A percentile compares a stretch with the other conserved stretches of the same genome.
phyloP scores from a whole-genome alignment of 2,888 invertebrate species.

The Zaprionus obscuricornis region DNA sequence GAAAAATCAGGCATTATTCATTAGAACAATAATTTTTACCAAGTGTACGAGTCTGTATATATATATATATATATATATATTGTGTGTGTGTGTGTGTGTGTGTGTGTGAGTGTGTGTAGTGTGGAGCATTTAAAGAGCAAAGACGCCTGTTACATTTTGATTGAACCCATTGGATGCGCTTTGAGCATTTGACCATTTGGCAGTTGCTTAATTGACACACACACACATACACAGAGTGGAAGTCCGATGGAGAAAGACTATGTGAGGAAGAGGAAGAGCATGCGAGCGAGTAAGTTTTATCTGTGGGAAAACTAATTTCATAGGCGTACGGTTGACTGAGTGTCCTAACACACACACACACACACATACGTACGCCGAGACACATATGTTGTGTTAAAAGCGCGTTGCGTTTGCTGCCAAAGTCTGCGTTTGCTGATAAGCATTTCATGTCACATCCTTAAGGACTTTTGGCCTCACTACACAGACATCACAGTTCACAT shows the following conservation, averaged over 20 bases:
- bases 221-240: conserved; percentile 14
- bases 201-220: conserved; percentile 67
- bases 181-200: conserved; percentile 28
- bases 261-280: too few relatives aligned
- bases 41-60: too few relatives aligned
- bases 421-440: conserved; percentile 72
- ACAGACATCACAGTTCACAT: conserved; percentile 65
- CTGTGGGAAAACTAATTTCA: conserved; percentile 74
- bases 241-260: too few relatives aligned
- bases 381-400: conserved; percentile 42
- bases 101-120: background rate
- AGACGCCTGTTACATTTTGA: conserved; percentile 63
- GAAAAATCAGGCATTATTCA: conserved; percentile 71
- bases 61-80: background rate
- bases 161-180: conserved; percentile 63
- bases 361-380: conserved; percentile 14
- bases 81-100: background rate
- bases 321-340: conserved; percentile 50
- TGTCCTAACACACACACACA: conserved; percentile 11
- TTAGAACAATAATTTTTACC: conserved; percentile 64
- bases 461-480: conserved; percentile 54
- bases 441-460: conserved; percentile 82
- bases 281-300: conserved; percentile 58
- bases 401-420: conserved; percentile 34
- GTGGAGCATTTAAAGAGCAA: conserved; percentile 62